Evolutionary conservation across 1,140 invertebrate genomes (phyloP).

Genomic region (Belonocnema kinseyi): DNA sequence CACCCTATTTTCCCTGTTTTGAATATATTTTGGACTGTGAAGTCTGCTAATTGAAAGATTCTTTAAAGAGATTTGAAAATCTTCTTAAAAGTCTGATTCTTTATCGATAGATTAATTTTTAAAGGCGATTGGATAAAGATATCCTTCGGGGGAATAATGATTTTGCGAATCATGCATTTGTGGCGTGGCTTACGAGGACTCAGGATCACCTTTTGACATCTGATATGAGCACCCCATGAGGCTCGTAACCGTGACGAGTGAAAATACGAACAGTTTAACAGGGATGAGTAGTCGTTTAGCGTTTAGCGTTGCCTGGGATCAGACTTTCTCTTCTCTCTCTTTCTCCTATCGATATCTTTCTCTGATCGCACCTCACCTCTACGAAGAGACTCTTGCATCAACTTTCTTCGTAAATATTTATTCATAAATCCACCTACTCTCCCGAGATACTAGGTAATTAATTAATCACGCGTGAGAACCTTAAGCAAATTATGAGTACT

Average conservation of each 20-base stretch:
- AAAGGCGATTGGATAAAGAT: conserved; percentile 65
- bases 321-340: conserved; percentile 50
- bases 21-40: too few relatives aligned
- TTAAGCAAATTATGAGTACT: too few relatives aligned
- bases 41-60: neutral
- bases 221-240: conserved; percentile 66
- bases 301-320: conserved; percentile 64
- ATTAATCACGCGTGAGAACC: neutral
- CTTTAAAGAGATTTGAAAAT: neutral
- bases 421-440: too few relatives aligned
- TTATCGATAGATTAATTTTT: conserved; percentile 47
- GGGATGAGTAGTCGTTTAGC: conserved; percentile 72
- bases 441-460: neutral
- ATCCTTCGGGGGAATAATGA: conserved; percentile 63
- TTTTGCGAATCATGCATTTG: conserved; percentile 53
- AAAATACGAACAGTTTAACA: conserved; percentile 75
- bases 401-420: conserved; percentile 12
- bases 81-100: conserved; percentile 33
- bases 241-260: conserved; percentile 70
- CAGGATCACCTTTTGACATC: conserved; percentile 63
- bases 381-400: too few relatives aligned
- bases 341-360: conserved; percentile 6
- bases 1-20: too few relatives aligned
- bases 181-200: conserved; percentile 58
- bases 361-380: neutral